These are phyloP conservation scores for Excalfactoria chinensis DNA, from an alignment of 2,113 vertebrate genomes.

Conservation along the genomic window DNA sequence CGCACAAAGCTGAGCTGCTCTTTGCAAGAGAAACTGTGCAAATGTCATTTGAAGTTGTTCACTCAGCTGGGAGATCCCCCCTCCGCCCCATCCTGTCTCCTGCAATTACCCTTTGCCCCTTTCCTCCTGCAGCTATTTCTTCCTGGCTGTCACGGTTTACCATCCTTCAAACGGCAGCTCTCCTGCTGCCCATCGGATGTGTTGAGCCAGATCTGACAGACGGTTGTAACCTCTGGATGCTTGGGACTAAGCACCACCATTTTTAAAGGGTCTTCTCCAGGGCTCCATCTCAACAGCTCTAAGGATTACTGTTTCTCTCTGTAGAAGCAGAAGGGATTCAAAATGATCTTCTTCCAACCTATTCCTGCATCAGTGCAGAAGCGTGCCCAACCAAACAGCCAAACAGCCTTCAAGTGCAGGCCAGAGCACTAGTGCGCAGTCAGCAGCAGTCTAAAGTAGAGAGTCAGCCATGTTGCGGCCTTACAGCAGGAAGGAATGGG, in stretches of 20 bases:
- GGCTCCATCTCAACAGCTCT: neutral
- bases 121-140: neutral
- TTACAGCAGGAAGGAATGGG: neutral
- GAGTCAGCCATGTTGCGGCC: neutral
- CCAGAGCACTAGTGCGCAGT: neutral
- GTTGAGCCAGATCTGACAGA: neutral
- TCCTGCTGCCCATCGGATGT: neutral
- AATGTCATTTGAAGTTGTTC: conserved; percentile 19
- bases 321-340: neutral
- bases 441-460: neutral
- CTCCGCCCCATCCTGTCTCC: neutral
- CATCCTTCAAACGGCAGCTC: neutral
- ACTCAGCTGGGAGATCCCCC: neutral
- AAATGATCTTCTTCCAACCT: neutral
- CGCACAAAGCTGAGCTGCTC: neutral
- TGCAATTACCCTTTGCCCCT: conserved; percentile 24
- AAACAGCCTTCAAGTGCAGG: neutral
- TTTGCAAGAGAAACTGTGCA: neutral
- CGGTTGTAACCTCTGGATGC: neutral
- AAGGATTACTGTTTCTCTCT: neutral
- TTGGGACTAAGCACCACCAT: accelerated
- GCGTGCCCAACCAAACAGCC: neutral
- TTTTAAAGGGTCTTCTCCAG: neutral
- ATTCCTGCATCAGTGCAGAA: neutral
- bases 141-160: neutral